A percentile compares a stretch with the other conserved stretches of the same genome.
Evolutionary conservation across 2,113 vertebrate genomes (phyloP).

Genomic region (Malaclemys terrapin): DNA sequence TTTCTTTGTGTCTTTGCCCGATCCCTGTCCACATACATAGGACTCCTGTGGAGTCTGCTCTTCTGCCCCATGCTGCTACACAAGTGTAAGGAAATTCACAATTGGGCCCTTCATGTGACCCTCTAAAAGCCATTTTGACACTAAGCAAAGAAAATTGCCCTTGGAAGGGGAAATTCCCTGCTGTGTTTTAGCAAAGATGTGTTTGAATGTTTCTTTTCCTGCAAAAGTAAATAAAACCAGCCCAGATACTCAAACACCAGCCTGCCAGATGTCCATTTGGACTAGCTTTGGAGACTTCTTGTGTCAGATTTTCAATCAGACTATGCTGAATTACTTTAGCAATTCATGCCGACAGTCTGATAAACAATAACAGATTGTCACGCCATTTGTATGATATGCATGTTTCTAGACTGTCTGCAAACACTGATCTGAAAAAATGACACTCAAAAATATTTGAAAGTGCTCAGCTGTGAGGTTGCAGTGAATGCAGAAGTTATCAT

Average conservation of each 20-base stretch:
- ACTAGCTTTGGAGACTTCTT: neutral
- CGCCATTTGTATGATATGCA: neutral
- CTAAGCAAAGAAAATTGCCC: neutral
- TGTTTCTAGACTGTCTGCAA: slow-evolving; percentile 5
- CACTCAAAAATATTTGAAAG: neutral
- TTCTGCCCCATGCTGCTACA: neutral
- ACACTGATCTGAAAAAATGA: neutral
- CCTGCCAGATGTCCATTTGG: neutral
- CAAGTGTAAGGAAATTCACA: neutral
- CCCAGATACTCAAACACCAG: neutral
- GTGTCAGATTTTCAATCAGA: neutral
- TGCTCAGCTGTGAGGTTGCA: neutral
- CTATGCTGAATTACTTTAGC: neutral
- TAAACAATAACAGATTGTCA: neutral
- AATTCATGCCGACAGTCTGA: neutral
- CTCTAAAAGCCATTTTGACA: no score
- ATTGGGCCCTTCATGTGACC: neutral
- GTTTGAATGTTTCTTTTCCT: neutral
- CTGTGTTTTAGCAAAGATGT: neutral
- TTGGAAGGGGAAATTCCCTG: neutral
- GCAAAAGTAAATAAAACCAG: neutral
- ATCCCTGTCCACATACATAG: neutral
- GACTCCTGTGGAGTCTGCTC: neutral
- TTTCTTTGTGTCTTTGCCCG: neutral
- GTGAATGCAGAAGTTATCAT: neutral